Percentiles rank a stretch among this genome's conserved stretches.
phyloP scores from a whole-genome alignment of 2,113 vertebrate species.

The Ramphastos sulfuratus region DNA sequence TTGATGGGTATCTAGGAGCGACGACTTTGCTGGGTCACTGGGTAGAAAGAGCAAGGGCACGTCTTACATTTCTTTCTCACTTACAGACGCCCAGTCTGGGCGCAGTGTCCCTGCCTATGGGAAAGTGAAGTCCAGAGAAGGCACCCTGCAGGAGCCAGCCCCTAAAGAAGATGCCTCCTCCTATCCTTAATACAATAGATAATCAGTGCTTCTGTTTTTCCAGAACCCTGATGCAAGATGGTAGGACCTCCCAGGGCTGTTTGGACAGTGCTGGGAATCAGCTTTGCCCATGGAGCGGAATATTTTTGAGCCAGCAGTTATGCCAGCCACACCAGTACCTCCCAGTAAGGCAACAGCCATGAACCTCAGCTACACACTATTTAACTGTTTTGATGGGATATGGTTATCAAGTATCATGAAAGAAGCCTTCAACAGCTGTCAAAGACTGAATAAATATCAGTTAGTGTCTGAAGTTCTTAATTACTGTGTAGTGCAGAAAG shows the following conservation, averaged over 20 bases:
- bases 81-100: fast-evolving
- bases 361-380: fast-evolving
- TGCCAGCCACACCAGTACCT: fast-evolving
- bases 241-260: neutral
- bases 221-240: fast-evolving
- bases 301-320: neutral
- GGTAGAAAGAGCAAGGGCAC: neutral
- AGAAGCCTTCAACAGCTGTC: neutral
- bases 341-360: neutral
- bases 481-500: neutral
- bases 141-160: neutral
- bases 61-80: neutral
- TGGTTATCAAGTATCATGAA: fast-evolving
- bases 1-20: neutral
- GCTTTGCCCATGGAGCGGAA: neutral
- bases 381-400: neutral
- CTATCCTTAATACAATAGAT: fast-evolving
- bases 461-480: neutral
- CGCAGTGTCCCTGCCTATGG: fast-evolving
- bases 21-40: neutral
- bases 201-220: neutral
- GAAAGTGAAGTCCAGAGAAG: neutral
- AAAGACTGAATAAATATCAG: neutral
- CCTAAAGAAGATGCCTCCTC: neutral
- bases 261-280: neutral